phyloP scores from a whole-genome alignment of 1,140 invertebrate genomes.

The Anagrus nilaparvatae region DNA sequence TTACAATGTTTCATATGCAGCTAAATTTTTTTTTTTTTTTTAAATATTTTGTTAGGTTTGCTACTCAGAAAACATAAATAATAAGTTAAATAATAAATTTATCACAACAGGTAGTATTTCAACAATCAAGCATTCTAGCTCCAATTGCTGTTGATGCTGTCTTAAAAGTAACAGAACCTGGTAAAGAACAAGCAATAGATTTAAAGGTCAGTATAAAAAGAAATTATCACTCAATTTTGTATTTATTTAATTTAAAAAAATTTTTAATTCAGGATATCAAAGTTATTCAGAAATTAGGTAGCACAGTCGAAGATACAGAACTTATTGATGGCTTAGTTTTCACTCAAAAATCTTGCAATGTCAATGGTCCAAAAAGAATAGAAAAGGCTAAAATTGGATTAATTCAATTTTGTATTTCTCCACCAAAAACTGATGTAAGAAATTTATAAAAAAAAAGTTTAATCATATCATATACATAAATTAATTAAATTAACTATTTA shows the following conservation, averaged over 20 bases:
- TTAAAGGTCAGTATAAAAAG: conserved; percentile 38
- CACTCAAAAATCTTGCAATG: conserved; percentile 77
- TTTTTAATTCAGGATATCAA: conserved; percentile 66
- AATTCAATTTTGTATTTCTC: conserved; percentile 99
- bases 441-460: neutral
- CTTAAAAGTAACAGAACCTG: conserved; percentile 64
- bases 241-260: conserved; percentile 10
- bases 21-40: neutral
- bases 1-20: neutral
- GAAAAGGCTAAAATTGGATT: conserved; percentile 99
- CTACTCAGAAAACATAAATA: conserved; percentile 1
- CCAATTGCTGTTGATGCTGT: conserved; percentile 97
- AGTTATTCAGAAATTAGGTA: conserved; percentile 91
- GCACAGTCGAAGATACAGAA: conserved; percentile 96
- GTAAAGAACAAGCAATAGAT: conserved; percentile 52
- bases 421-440: conserved; percentile 96
- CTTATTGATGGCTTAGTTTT: conserved; percentile 93
- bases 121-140: conserved; percentile 89
- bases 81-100: conserved; percentile 9
- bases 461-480: neutral
- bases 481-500: conserved; percentile 5
- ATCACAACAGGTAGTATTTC: conserved; percentile 72
- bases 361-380: conserved; percentile 83
- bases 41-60: no score
- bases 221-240: conserved; percentile 1